phyloP scores from a whole-genome alignment of 2,113 vertebrate genomes.

The Emydocephalus ijimae region DNA sequence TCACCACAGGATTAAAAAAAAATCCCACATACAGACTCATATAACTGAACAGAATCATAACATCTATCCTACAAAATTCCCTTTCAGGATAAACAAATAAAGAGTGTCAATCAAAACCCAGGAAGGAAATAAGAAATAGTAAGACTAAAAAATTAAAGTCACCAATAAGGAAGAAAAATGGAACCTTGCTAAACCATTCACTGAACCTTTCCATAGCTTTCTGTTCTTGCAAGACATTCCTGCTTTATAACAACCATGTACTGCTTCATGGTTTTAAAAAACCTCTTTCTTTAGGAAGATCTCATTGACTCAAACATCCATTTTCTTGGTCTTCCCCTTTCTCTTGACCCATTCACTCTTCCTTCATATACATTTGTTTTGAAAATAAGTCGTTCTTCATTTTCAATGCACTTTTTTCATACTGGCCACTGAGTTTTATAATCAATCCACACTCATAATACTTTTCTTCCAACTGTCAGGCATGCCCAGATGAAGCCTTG shows the following conservation, averaged over 20 bases:
- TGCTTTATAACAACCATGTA: not conserved
- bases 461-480: not conserved
- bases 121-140: not conserved
- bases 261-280: not conserved
- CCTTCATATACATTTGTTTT: not conserved
- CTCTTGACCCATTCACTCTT: not conserved
- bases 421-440: not conserved
- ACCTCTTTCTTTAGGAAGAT: not conserved
- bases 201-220: not conserved
- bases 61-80: not conserved
- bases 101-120: not conserved
- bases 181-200: not conserved
- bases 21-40: not conserved
- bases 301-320: not conserved
- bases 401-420: not conserved
- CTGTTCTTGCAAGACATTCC: not conserved
- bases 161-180: not conserved
- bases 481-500: not conserved
- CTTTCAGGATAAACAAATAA: not conserved
- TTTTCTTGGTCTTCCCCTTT: not conserved
- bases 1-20: not conserved
- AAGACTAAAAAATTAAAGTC: not conserved
- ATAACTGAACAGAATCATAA: not conserved
- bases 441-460: not conserved
- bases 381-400: not conserved